Conservation (phyloP, 2,797 vertebrate species). For the Bothrops alternatus region DNA sequence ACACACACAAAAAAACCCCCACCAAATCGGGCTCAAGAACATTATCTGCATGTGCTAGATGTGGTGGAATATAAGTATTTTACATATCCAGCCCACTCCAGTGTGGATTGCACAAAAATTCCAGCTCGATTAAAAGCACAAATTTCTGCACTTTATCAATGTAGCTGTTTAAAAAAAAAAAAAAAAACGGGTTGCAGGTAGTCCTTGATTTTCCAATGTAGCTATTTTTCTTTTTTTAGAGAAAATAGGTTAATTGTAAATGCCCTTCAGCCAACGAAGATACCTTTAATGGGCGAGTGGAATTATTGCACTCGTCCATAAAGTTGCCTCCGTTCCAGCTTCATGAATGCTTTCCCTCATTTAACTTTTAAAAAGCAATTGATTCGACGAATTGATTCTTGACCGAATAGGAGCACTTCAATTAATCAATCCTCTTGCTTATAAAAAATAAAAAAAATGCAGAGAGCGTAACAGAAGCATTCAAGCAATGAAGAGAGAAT, state of each 20-base stretch:
- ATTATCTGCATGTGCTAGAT: neutral
- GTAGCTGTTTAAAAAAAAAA: neutral
- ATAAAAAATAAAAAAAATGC: neutral
- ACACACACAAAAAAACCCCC: too few relatives aligned
- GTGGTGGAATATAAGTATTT: neutral
- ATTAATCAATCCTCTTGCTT: neutral
- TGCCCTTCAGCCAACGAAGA: neutral
- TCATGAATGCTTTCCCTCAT: neutral
- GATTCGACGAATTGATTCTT: neutral
- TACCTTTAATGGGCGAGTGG: neutral
- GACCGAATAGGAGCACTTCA: neutral
- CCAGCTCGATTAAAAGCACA: too few relatives aligned
- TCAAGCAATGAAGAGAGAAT: neutral
- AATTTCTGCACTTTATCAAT: too few relatives aligned
- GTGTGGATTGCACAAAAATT: too few relatives aligned
- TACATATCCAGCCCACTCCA: too few relatives aligned
- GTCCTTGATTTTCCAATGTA: neutral
- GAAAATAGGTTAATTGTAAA: neutral
- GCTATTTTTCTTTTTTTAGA: neutral
- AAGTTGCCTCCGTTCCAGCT: neutral
- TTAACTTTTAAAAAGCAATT: neutral
- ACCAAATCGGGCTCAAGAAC: neutral
- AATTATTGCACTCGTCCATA: neutral
- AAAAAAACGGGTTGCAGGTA: neutral
- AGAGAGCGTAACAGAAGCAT: neutral